A percentile compares a stretch with the other conserved stretches of the same genome.
Conservation (phyloP, 2,113 vertebrate genomes). For the Scolopax mira region DNA sequence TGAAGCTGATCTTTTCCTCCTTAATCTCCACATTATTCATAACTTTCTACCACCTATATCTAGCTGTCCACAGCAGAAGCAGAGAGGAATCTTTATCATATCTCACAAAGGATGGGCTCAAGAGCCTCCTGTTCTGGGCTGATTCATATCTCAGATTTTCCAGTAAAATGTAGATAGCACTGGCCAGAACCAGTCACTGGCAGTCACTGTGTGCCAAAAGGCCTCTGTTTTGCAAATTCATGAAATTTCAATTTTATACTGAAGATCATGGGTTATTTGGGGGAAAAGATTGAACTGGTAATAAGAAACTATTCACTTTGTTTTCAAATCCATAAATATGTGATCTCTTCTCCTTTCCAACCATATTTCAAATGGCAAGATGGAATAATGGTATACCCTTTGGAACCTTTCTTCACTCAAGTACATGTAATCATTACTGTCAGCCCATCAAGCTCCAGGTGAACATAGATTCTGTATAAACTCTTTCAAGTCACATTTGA, state of each 20-base stretch:
- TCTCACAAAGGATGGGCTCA: neutral
- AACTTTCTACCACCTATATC: neutral
- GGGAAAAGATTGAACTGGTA: neutral
- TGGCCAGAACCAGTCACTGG: neutral
- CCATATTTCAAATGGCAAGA: neutral
- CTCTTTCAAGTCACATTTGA: slow-evolving; percentile 45
- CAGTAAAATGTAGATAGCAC: neutral
- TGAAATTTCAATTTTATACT: neutral
- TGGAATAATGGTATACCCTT: neutral
- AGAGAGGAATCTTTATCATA: neutral
- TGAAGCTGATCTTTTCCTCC: neutral
- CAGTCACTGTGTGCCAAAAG: neutral
- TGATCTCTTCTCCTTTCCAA: neutral
- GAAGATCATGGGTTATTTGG: neutral
- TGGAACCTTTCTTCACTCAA: slow-evolving; percentile 38
- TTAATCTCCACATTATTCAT: neutral
- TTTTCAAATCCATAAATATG: neutral
- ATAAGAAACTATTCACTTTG: neutral
- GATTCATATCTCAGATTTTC: neutral
- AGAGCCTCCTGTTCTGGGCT: neutral
- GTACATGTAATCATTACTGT: slow-evolving; percentile 37
- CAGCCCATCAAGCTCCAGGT: slow-evolving; percentile 46
- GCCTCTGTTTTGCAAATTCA: neutral
- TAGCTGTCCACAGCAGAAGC: neutral
- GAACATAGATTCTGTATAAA: slow-evolving; percentile 48